Percentiles rank a stretch among this genome's conserved stretches.
Evolutionary conservation across 2,113 vertebrate genomes (phyloP).

Genomic region (Sardina pilchardus): DNA sequence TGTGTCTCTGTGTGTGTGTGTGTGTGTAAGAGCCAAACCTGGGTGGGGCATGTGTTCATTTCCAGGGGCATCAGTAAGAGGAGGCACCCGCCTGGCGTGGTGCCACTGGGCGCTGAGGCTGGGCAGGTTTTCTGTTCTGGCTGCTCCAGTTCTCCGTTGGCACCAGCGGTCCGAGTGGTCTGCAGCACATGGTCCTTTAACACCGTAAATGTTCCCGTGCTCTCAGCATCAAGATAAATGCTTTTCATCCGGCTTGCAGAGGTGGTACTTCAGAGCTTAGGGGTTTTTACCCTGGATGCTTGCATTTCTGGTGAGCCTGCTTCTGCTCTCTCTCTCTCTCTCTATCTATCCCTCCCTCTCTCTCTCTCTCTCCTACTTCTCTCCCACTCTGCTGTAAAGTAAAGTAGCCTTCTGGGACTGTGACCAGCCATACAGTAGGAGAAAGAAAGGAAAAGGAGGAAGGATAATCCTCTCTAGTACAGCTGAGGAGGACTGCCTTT

Average conservation of each 20-base stretch:
- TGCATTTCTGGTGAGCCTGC: neutral
- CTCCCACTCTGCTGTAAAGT: neutral
- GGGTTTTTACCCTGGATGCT: neutral
- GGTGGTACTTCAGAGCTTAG: neutral
- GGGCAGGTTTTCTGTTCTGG: conserved; percentile 12
- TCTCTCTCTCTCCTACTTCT: conserved; percentile 11
- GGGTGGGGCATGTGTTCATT: conserved; percentile 30
- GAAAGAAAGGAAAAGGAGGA: neutral
- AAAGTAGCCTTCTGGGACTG: neutral
- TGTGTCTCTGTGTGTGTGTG: too few species aligned
- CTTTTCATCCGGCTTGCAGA: neutral
- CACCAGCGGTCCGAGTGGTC: neutral
- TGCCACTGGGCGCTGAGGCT: conserved; percentile 47
- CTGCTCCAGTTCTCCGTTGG: neutral
- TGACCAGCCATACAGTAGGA: neutral
- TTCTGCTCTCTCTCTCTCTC: neutral
- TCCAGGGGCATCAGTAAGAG: conserved; percentile 22
- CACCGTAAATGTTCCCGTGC: neutral
- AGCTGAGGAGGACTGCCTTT: neutral
- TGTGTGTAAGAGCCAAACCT: neutral
- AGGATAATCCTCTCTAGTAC: neutral
- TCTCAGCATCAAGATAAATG: neutral
- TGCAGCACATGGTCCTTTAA: neutral
- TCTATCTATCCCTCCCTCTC: conserved; percentile 13
- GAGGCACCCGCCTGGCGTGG: conserved; percentile 64